Evolutionary conservation across 2,113 vertebrate genomes (phyloP), one percentile per base, ranked within the genome.

Genomic region (Scomber colias): DNA sequence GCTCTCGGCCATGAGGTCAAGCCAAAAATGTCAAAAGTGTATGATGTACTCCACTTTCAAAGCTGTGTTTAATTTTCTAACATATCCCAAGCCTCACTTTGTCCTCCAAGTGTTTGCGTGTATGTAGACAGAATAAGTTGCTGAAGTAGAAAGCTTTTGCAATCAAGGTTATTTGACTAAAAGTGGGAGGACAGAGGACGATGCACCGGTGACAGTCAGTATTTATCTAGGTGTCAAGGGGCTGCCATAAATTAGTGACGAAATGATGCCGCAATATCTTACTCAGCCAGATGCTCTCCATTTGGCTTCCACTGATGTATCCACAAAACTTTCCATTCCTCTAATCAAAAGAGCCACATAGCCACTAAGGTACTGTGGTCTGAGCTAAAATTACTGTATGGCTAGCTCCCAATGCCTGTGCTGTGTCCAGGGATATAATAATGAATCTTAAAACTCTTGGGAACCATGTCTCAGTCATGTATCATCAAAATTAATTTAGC

Each of bases 231-330:
- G 84, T 93, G 92, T 94, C 89, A 87, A 60, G 84, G 77, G 86
- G 77, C 72, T 82, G 84, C 87, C 81, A 90, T 94, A 95, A 95
- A 94, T 95, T 92, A 92, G 85, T 86, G 88, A 81, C 67, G 76
- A 91, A 93, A 92, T 89, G 88, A 94, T 92, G 89, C 89, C 17
- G 91, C 92, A 90, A 92, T 93, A 89, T 92, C 91, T 89, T 92
- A 91, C 88, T 87, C 89, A 87, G 89, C 89, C 93, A 92, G 90
- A 89, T 89, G 86, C 92, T 85, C 79, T 85, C 70, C 70, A 79
- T 74, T 93, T 92, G 87, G 92, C 92, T 83, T 67, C 57, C 81
- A 72, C 64, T 54, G 65, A 65, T 27, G 65, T 80, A 68, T 12
- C 78, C 70, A 75, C 82, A 86, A 86, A 87, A 90, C 83, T 80